These are phyloP conservation scores for Solen grandis DNA, from an alignment of 1,140 invertebrate genomes.

Conservation along the genomic window DNA sequence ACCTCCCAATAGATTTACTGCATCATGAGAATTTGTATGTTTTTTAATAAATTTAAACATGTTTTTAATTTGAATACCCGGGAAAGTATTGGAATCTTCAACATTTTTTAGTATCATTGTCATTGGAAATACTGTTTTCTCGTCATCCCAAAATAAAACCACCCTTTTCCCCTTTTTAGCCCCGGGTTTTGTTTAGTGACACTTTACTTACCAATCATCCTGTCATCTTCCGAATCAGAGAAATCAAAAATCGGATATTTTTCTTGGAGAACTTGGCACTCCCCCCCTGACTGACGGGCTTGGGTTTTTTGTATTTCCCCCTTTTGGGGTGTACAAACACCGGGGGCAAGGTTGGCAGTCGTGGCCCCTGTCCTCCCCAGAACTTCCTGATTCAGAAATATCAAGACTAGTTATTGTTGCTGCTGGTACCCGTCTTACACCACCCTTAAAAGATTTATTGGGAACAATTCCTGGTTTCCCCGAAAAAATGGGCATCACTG, in stretches of 20 bases:
- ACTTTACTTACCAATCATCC: conserved; percentile 17
- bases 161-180: neutral
- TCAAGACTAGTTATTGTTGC: neutral
- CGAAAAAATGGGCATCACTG: neutral
- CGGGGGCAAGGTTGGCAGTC: neutral
- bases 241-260: neutral
- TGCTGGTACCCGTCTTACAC: neutral
- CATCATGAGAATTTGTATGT: neutral
- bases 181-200: conserved; percentile 13
- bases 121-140: neutral
- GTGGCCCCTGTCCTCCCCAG: neutral
- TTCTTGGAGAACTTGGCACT: conserved; percentile 6
- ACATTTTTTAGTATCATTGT: neutral
- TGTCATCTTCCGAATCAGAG: conserved; percentile 35
- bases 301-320: conserved; percentile 23
- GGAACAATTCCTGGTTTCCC: neutral
- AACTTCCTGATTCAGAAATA: neutral
- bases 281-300: conserved; percentile 50
- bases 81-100: neutral
- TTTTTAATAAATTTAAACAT: too few species aligned
- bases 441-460: neutral
- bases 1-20: neutral
- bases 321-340: conserved; percentile 14
- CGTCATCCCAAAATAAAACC: neutral
- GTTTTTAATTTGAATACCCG: neutral